Conservation (phyloP, 2,113 vertebrate genomes). For the Stercorarius parasiticus region DNA sequence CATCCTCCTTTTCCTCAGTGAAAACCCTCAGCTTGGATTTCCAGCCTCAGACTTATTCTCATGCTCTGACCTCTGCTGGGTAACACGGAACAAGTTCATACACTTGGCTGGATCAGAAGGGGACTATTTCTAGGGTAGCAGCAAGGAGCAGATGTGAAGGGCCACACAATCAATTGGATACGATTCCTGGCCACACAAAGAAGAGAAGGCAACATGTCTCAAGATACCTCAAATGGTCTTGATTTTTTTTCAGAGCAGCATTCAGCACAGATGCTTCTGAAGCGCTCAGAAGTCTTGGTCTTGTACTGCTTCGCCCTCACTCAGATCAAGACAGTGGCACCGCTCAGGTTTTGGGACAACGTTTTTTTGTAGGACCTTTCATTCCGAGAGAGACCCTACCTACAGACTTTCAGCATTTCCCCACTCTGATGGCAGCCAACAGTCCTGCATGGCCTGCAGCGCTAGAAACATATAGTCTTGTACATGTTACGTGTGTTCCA, state of each 20-base stretch:
- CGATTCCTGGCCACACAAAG: neutral
- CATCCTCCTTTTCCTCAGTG: neutral
- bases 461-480: neutral
- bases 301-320: neutral
- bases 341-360: neutral
- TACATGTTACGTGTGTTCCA: no score
- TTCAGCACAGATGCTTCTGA: neutral
- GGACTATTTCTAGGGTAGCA: neutral
- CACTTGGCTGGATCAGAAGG: neutral
- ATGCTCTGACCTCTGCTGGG: neutral
- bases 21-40: neutral
- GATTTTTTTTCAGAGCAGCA: neutral
- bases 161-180: neutral
- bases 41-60: neutral
- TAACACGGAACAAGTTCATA: neutral
- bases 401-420: neutral
- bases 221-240: neutral
- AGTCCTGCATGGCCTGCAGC: neutral
- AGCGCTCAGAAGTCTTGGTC: neutral
- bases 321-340: neutral
- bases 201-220: neutral
- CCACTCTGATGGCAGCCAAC: neutral
- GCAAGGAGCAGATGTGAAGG: neutral
- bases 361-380: neutral
- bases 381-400: neutral